Evolutionary conservation across 2,113 vertebrate species (phyloP), one percentile per base, ranked within the genome.

Genomic region (Microtus richardsoni): DNA sequence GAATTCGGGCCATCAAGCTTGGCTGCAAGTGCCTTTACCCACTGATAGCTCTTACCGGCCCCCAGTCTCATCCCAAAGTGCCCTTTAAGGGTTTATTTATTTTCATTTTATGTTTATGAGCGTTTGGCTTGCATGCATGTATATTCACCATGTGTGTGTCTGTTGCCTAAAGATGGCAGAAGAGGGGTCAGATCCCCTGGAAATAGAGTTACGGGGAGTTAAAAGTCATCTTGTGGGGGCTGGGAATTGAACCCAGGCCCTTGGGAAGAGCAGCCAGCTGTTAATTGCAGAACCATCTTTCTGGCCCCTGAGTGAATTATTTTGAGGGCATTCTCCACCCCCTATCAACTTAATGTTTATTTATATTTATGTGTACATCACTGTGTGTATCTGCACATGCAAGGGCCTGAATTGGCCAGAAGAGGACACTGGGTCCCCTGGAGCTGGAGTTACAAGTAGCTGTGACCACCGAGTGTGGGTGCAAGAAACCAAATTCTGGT

Each of bases 271-370:
- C 26, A 84, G 80, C 39, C 54, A 44, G 39, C n/a, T 64, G 4
- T 30, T 84, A 64, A 41, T 14, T 83, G 12, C 7, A 75, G 74
- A 75, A 41, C 24, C 26, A 28, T 83, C 24, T 83, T 62, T 62
- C 54, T 28, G 39, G 24, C 24, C n/a, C 13, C 54, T 60, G 54
- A 19, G 28, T 95, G 70, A 86, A 44, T 62, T 80, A 21, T 70
- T 14, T 28, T 71, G 21, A 91, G 1, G 39, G 28, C 3, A 66
- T 33, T 2, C 7, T 2, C 13, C 4, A 5, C 4, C 7, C 6
- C 52, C 52, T 16, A 52, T 52, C 49, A 52, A 52, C 54, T 58
- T 2, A 66, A 64, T 28, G 47, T 66, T 47, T 33, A 64, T 44
- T 49, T 85, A 58, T 66, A 21, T 33, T 64, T 47, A 66, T 22